Conservation (phyloP, 2,888 invertebrate species). For the Phrixothrix hirtus region DNA sequence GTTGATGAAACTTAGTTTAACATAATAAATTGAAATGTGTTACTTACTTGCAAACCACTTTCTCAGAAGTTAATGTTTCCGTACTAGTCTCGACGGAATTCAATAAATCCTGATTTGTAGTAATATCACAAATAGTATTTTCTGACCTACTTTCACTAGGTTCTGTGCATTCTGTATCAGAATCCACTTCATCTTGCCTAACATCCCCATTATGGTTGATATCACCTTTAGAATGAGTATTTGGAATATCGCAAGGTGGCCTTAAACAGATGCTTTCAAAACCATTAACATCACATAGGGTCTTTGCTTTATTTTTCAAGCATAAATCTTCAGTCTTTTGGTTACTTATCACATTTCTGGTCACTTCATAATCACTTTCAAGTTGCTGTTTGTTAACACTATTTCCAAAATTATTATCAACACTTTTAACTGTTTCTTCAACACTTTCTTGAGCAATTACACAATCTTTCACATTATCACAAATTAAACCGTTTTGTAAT, state of each 20-base stretch:
- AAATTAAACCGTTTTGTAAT: constrained; percentile 36
- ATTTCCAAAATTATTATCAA: constrained; percentile 19
- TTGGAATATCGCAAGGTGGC: constrained; percentile 16
- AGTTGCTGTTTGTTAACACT: constrained; percentile 4
- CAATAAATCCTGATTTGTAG: constrained; percentile 8
- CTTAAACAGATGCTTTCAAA: constrained; percentile 38
- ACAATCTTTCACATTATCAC: constrained; percentile 10
- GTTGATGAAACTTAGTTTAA: constrained; percentile 1
- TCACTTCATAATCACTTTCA: constrained; percentile 21
- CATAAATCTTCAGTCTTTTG: constrained; percentile 39
- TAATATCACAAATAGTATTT: constrained; percentile 41
- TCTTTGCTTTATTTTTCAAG: constrained; percentile 13
- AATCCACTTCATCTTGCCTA: constrained; percentile 42
- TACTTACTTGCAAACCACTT: constrained; percentile 39
- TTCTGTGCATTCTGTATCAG: constrained; percentile 43
- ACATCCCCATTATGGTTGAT: constrained; percentile 35
- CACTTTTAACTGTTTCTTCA: constrained; percentile 14
- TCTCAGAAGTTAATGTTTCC: constrained; percentile 58
- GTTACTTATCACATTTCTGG: constrained; percentile 43
- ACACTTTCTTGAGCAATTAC: constrained; percentile 24
- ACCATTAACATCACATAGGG: constrained; percentile 24
- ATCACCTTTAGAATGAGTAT: constrained; percentile 23
- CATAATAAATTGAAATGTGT: neutral
- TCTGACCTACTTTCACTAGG: constrained; percentile 45
- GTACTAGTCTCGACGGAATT: constrained; percentile 60